A percentile compares a stretch with the other conserved stretches of the same genome.
These are phyloP conservation scores for Pelecanus crispus DNA, from an alignment of 2,113 vertebrate genomes.

Conservation along the genomic window DNA sequence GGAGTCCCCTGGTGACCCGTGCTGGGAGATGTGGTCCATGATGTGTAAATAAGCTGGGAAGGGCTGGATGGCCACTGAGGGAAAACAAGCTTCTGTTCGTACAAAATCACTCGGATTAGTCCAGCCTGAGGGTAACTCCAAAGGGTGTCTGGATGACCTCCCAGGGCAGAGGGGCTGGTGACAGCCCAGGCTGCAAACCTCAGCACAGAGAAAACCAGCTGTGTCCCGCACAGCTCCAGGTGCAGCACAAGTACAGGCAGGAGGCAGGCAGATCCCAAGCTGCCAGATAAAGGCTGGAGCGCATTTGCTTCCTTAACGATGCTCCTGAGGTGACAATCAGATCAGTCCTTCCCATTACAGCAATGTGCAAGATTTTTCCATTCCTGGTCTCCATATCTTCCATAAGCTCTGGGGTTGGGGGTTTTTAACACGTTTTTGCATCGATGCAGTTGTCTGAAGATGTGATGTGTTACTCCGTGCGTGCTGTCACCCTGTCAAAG, in stretches of 20 bases:
- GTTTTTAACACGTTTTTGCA: accelerated
- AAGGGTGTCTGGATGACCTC: accelerated
- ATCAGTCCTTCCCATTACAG: not conserved
- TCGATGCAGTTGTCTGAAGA: not conserved
- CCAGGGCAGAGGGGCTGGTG: accelerated
- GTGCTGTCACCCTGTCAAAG: not conserved
- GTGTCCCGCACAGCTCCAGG: accelerated
- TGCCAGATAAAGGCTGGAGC: not conserved
- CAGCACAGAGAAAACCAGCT: accelerated
- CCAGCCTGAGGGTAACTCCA: not conserved
- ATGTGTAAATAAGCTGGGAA: accelerated
- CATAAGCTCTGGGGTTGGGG: not conserved
- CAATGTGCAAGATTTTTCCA: not conserved
- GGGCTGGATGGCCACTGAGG: not conserved
- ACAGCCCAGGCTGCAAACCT: not conserved
- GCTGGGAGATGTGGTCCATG: accelerated
- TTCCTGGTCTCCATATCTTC: not conserved
- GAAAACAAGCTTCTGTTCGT: not conserved
- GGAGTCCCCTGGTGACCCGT: not conserved
- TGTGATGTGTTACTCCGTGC: accelerated
- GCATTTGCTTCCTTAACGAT: accelerated
- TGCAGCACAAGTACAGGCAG: not conserved
- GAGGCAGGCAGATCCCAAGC: not conserved
- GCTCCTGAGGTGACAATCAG: accelerated
- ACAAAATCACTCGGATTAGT: accelerated